Evolutionary conservation across 2,113 vertebrate species (phyloP).

Genomic region (Sturnus vulgaris): DNA sequence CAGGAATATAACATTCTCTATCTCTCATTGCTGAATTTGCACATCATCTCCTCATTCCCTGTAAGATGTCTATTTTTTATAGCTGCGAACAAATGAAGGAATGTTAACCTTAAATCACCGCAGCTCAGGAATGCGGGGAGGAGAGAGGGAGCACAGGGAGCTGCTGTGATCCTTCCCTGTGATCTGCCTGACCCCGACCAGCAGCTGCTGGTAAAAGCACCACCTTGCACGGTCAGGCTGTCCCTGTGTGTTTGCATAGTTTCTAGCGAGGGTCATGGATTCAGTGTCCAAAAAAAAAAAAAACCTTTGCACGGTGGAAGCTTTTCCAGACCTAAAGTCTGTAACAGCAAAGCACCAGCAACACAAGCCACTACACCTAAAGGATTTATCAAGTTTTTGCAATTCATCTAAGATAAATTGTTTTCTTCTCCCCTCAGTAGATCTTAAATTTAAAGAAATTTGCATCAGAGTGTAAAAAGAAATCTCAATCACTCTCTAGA

Average conservation of each 20-base stretch:
- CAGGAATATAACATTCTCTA: accelerated
- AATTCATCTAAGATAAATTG: background rate
- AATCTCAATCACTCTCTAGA: background rate
- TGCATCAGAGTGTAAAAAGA: background rate
- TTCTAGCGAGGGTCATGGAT: background rate
- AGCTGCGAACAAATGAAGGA: background rate
- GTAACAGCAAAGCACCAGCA: background rate
- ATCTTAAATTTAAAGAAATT: background rate
- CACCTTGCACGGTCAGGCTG: background rate
- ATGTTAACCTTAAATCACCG: background rate
- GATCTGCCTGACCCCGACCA: background rate
- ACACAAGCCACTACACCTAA: background rate
- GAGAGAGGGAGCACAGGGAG: background rate
- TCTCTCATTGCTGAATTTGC: background rate
- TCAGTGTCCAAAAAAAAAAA: background rate
- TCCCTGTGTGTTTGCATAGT: background rate
- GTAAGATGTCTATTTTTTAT: background rate
- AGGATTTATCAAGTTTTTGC: background rate
- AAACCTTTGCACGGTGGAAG: accelerated
- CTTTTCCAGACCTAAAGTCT: background rate
- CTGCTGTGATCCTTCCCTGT: background rate
- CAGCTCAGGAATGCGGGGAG: background rate
- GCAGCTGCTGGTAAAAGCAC: background rate
- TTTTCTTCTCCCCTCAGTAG: background rate
- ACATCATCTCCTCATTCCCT: background rate